Evolutionary conservation across 1,140 invertebrate genomes (phyloP), one percentile per base, ranked within the genome.

Genomic region (Limonius californicus): DNA sequence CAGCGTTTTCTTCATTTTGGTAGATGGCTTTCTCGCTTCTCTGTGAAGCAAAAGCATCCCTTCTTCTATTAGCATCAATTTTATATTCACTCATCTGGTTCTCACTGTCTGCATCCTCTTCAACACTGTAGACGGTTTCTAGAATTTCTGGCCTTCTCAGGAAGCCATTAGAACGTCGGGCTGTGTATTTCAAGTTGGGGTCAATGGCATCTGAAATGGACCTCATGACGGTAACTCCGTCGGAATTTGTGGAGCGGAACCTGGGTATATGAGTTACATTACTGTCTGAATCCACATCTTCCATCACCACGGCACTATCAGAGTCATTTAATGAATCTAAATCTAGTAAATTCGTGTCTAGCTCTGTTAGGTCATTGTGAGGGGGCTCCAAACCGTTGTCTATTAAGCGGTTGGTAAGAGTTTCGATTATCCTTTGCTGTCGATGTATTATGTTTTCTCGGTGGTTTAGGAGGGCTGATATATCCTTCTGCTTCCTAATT

Each of bases 101-200:
- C 65, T 84, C 83, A n/a, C 78, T 81, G 63, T 90, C 88, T 0
- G 77, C 86, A 74, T 91, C 89, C 71, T 92, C 90, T 72, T 92
- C 90, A 0, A 92, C 89, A 65, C 88, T 90, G 75, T 91, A 92
- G 0, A 92, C 90, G 0, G 90, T 92, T 71, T 92, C 90, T n/a
- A 92, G 76, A 14, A 92, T 88, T 64, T 91, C 90, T 0, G 89
- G 89, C 61, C 89, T 80, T 19, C 89, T 79, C 1, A 91, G 74
- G 64, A 87, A 89, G 12, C 89, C 88, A 70, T 91, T 91, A 45
- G 84, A 87, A 9, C 89, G 80, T 64, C 89, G 76, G 1, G 86
- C 82, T 19, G 82, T 85, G 67, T 90, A 90, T 69, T 90, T 90
- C 54, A 85, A 78, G 70, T 87, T 89, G 1, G 88, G 87, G 68